phyloP scores from a whole-genome alignment of 2,797 vertebrate species.

The Loriculus beryllinus region DNA sequence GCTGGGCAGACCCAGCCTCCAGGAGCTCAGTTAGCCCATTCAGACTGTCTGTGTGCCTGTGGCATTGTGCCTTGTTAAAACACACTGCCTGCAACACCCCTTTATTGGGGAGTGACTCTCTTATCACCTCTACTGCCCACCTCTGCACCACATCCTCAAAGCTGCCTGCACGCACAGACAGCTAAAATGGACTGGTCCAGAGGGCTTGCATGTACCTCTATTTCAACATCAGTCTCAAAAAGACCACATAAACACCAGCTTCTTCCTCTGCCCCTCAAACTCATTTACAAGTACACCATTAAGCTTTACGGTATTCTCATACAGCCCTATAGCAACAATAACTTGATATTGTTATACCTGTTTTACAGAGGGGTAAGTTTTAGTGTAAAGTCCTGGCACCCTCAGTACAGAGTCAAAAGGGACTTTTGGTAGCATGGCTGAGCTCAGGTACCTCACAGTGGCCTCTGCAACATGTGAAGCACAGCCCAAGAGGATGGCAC shows the following conservation, averaged over 20 bases:
- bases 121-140: not conserved
- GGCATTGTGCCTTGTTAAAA: fast-evolving
- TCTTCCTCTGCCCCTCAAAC: not conserved
- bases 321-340: not conserved
- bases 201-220: fast-evolving
- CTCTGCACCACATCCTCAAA: not conserved
- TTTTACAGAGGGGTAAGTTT: not conserved
- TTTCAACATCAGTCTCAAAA: not conserved
- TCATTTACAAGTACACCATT: not conserved
- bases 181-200: not conserved
- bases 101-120: not conserved
- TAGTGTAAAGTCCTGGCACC: not conserved
- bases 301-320: not conserved
- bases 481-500: not conserved
- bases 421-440: not conserved
- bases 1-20: not conserved
- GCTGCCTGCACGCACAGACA: not conserved
- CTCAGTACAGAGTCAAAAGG: not conserved
- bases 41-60: not conserved
- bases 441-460: not conserved
- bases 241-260: not conserved
- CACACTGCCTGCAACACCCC: fast-evolving
- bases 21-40: not conserved
- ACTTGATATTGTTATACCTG: not conserved
- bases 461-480: not conserved